Base-by-base conservation (phyloP, 1,140 invertebrate species). In the Tetramorium simillimum region DNA sequence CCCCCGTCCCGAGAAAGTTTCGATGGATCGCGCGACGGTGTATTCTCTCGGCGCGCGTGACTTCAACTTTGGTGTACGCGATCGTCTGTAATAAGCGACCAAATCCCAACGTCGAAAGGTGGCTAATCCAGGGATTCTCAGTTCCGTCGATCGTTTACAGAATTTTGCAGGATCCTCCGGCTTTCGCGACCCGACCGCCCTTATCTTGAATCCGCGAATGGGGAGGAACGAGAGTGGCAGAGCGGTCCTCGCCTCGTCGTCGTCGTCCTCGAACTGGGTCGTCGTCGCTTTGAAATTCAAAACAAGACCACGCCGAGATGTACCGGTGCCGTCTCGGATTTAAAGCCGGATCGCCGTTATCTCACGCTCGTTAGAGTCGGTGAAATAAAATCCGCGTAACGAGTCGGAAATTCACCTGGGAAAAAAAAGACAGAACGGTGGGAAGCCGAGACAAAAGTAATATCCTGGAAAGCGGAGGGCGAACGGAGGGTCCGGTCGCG, bases 371-470 rank as follows among this genome's bases (percentile, higher is more conserved):
- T 84, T 87, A 89, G 65, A 84, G 67, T 69, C 49, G 65, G 77
- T 85, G 85, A 90, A 87, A 87, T 87, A 84, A 84, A 89, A 82
- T 87, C 85, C 72, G 88, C 62, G 89, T 89, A 89, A 89, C 88
- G 72, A 87, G 85, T 82, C 85, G 72, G 65, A 84, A 84, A 37
- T 75, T 60, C 43, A 40, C 21, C 21, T 18, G 33, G 18, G 16
- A 1, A 51, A 24, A 46, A 40, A 40, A 40, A 51, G 6, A 69
- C n/a, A n/a, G n/a, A n/a, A n/a, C 65, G 43, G 18, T 37, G 24
- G 21, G 18, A 37, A 16, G 2, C 21, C 16, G 40, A n/a, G 40
- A 43, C 21, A 40, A 76, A 43, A 24, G 16, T 10, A 28, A 60
- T 24, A 60, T n/a, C n/a, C 12, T 18, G 37, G 24, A 72, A 51